These are phyloP conservation scores for Chauna torquata DNA, from an alignment of 2,113 vertebrate genomes.

Conservation along the genomic window DNA sequence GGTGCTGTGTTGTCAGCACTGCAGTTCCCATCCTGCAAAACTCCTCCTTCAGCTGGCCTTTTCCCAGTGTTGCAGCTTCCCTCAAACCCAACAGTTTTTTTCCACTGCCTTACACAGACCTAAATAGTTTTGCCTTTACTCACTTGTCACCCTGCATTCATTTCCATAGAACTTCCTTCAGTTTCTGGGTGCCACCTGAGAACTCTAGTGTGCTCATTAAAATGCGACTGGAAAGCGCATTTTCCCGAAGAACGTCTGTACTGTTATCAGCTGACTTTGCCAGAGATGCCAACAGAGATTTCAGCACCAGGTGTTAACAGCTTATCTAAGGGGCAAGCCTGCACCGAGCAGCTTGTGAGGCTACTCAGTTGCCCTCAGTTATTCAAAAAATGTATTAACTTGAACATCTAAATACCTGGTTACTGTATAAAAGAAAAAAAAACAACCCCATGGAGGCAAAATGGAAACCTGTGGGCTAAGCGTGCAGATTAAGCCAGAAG, in stretches of 20 bases:
- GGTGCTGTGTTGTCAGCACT: neutral
- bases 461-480: neutral
- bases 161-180: neutral
- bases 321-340: neutral
- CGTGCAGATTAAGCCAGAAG: neutral
- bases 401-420: neutral
- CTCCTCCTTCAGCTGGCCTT: neutral
- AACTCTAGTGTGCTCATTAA: neutral
- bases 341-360: neutral
- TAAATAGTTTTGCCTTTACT: neutral
- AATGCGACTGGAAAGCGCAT: neutral
- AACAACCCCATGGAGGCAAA: neutral
- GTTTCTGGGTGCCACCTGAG: neutral
- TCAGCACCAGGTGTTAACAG: neutral
- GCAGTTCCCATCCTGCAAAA: neutral
- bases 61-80: neutral
- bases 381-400: slow-evolving; percentile 37
- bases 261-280: neutral
- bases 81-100: neutral
- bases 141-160: neutral
- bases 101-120: fast-evolving
- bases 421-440: slow-evolving; percentile 25
- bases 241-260: neutral
- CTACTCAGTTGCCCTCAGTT: neutral
- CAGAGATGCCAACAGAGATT: neutral